Percentiles rank a stretch among this genome's conserved stretches.
phyloP scores from a whole-genome alignment of 2,797 vertebrate species.

The Falco concolor region DNA sequence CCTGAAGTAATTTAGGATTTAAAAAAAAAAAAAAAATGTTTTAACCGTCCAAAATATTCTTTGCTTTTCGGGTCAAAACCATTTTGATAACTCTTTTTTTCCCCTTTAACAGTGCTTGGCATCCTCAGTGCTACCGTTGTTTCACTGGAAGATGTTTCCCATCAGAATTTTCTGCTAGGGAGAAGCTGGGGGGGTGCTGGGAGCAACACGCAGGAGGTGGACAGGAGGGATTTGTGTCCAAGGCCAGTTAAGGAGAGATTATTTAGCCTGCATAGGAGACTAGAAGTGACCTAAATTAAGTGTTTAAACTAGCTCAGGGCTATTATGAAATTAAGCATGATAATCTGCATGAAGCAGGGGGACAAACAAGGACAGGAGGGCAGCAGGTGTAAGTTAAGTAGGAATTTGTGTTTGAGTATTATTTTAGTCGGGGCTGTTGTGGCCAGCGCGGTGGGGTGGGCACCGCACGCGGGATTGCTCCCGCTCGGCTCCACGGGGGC shows the following conservation, averaged over 20 bases:
- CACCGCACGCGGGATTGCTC: fast-evolving
- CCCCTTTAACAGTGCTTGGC: neutral
- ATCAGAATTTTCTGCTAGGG: neutral
- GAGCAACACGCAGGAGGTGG: neutral
- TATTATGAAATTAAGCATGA: constrained; percentile 65
- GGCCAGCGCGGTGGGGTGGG: neutral
- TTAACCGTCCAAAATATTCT: neutral
- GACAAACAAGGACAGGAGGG: constrained; percentile 63
- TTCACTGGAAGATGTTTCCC: neutral
- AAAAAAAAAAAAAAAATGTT: neutral
- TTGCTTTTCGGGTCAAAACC: neutral
- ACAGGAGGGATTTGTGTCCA: constrained; percentile 51
- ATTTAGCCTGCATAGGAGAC: constrained; percentile 52
- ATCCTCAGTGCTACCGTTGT: neutral
- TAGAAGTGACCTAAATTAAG: constrained; percentile 68
- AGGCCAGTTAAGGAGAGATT: constrained; percentile 61
- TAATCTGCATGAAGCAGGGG: constrained; percentile 54
- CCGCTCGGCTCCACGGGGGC: fast-evolving
- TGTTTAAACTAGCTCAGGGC: constrained; percentile 70
- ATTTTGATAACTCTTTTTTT: neutral
- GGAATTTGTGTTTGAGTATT: neutral
- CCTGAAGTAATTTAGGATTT: neutral
- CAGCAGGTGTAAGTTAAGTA: constrained; percentile 53
- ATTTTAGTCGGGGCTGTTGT: neutral
- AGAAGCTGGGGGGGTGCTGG: neutral